Evolutionary conservation across 2,797 vertebrate species (phyloP).

Genomic region (Eidolon dupreanum): DNA sequence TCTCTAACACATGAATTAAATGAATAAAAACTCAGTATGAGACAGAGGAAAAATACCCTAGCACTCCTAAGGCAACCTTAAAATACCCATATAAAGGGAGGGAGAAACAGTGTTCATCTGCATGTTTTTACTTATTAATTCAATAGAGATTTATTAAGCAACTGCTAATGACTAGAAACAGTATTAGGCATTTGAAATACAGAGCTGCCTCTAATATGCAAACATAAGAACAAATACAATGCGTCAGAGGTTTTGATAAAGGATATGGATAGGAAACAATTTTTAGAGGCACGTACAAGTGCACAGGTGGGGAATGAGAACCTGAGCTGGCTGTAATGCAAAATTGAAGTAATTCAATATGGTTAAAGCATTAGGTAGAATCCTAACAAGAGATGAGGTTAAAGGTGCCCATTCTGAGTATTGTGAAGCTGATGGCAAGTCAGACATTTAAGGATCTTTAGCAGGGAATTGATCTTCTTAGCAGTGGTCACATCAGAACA

Average conservation of each 20-base stretch:
- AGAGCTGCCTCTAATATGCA: not conserved
- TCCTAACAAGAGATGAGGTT: not conserved
- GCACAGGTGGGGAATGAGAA: not conserved
- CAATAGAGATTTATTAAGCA: not conserved
- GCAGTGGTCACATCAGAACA: not conserved
- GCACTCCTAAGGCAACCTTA: not conserved
- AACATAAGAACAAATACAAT: not conserved
- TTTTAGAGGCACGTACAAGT: not conserved
- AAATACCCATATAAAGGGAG: not conserved
- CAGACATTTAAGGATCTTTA: not conserved
- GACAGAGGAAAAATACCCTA: conserved; percentile 16
- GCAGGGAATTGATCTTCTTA: not conserved
- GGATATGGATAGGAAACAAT: not conserved
- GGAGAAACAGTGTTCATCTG: not conserved
- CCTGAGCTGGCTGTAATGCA: not conserved
- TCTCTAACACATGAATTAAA: conserved; percentile 62
- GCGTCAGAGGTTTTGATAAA: not conserved
- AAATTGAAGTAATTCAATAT: not conserved
- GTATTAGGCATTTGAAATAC: not conserved
- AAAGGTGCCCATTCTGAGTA: not conserved
- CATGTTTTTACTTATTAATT: conserved; percentile 21
- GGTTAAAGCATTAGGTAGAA: not conserved
- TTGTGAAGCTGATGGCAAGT: not conserved
- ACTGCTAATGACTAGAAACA: not conserved
- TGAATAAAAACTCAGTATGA: conserved; percentile 60